Percentiles rank a stretch among this genome's conserved stretches.
Conservation (phyloP, 1,140 invertebrate species). For the Melanaphis sacchari region DNA sequence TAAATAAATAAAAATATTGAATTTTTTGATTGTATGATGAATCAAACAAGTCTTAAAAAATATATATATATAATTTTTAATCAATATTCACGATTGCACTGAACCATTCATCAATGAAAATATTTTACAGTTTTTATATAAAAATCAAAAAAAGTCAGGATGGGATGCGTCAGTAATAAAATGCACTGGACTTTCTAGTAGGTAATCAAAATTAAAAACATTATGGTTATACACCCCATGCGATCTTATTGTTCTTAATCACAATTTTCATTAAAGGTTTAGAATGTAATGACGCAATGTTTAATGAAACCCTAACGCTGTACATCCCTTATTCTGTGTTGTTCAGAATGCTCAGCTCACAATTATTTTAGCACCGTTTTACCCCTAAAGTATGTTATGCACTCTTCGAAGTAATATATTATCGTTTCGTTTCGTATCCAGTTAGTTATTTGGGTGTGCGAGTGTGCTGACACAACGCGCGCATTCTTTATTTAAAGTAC, state of each 20-base stretch:
- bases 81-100: background rate
- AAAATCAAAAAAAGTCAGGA: background rate
- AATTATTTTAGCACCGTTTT: background rate
- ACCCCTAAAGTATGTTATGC: background rate
- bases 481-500: background rate
- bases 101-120: background rate
- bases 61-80: background rate
- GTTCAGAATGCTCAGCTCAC: background rate
- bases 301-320: background rate
- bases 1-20: background rate
- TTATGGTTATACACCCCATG: background rate
- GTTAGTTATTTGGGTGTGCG: background rate
- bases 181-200: background rate
- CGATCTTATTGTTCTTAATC: conserved; percentile 15
- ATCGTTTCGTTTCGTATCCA: background rate
- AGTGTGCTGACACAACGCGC: background rate
- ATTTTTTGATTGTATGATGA: background rate
- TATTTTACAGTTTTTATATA: background rate
- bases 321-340: background rate
- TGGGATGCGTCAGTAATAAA: no score
- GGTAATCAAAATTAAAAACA: background rate
- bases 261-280: conserved; percentile 19
- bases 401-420: background rate
- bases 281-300: background rate
- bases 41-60: background rate